These are phyloP conservation scores for Sphaerodactylus townsendi DNA, from an alignment of 2,113 vertebrate species.

Conservation along the genomic window DNA sequence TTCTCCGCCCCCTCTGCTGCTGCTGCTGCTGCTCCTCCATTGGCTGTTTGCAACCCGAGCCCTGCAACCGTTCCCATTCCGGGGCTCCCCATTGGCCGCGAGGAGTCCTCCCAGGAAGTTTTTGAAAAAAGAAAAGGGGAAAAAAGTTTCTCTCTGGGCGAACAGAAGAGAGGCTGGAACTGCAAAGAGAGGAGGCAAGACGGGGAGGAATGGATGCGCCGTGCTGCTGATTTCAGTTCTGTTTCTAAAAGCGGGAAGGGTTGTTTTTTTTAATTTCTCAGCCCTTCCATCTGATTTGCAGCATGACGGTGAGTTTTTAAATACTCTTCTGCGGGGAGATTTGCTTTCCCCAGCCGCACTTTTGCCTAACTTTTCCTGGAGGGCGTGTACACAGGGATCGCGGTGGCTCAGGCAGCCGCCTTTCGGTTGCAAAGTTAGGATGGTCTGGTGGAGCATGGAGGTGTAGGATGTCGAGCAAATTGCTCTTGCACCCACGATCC, in stretches of 20 bases:
- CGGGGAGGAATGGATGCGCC: neutral
- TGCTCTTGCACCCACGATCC: neutral
- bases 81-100: conserved; percentile 60
- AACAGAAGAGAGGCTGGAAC: conserved; percentile 14
- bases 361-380: neutral
- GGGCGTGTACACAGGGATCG: neutral
- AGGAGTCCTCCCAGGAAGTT: conserved; percentile 80
- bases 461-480: too few relatives aligned
- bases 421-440: neutral
- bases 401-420: neutral
- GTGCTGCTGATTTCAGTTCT: neutral
- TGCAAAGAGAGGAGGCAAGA: neutral
- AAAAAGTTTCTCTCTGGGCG: conserved; percentile 31
- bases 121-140: conserved; percentile 45
- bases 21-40: neutral
- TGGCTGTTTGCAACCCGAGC: neutral
- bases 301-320: conserved; percentile 57
- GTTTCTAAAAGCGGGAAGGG: neutral
- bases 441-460: neutral
- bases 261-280: too few relatives aligned
- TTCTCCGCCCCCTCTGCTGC: neutral
- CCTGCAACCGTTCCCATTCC: neutral
- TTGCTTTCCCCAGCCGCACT: neutral
- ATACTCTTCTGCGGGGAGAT: neutral
- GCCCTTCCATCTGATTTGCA: neutral